phyloP scores from a whole-genome alignment of 2,797 vertebrate genomes.

The Uromys caudimaculatus region DNA sequence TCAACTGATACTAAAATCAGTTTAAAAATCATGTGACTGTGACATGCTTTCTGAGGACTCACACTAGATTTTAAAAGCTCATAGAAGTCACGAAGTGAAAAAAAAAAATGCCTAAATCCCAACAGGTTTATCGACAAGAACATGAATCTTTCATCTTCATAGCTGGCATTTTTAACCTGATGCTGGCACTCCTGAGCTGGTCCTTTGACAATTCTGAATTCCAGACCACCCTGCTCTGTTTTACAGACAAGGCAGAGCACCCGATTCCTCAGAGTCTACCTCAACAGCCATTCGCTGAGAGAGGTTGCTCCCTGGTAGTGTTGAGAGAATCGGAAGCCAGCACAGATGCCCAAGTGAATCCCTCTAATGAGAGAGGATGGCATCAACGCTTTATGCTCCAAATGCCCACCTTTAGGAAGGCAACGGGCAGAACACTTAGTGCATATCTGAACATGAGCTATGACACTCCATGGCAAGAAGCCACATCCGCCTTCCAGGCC shows the following conservation, averaged over 20 bases:
- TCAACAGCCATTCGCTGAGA: not conserved
- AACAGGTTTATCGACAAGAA: not conserved
- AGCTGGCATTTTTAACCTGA: not conserved
- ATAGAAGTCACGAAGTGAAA: not conserved
- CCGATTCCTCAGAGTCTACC: rapidly evolving
- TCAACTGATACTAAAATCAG: not conserved
- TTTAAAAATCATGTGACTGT: not conserved
- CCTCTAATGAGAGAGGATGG: rapidly evolving
- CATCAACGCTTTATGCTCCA: no score
- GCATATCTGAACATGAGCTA: not conserved
- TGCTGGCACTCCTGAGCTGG: not conserved
- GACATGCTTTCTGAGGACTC: not conserved
- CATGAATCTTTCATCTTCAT: not conserved
- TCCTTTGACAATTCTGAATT: no score
- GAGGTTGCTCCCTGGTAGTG: rapidly evolving
- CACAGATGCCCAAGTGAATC: rapidly evolving
- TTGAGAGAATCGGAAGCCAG: not conserved
- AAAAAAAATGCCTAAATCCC: not conserved
- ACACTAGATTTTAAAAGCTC: not conserved
- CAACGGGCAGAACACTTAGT: not conserved
- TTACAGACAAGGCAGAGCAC: not conserved
- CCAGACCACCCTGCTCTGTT: not conserved
- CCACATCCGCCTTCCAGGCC: not conserved
- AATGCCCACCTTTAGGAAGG: not conserved
- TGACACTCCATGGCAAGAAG: not conserved